A percentile compares a stretch with the other conserved stretches of the same genome.
phyloP scores from a whole-genome alignment of 2,888 invertebrate species.

The Ditylenchus weischeri region DNA sequence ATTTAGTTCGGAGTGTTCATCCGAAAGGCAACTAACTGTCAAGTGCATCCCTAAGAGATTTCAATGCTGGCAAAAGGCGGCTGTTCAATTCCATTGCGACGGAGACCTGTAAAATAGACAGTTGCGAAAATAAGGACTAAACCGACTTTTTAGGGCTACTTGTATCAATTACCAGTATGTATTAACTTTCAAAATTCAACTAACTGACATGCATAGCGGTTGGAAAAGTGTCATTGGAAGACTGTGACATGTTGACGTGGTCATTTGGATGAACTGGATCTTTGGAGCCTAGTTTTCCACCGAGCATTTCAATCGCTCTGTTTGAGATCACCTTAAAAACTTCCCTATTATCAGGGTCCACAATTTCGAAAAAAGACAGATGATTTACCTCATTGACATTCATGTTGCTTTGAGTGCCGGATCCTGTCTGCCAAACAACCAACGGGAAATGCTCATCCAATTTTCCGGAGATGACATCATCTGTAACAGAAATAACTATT shows the following conservation, averaged over 20 bases:
- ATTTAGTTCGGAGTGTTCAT: too few relatives aligned
- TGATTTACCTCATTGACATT: slow-evolving; percentile 83
- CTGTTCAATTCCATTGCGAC: slow-evolving; percentile 80
- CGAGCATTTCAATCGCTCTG: slow-evolving; percentile 81
- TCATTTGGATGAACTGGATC: slow-evolving; percentile 95
- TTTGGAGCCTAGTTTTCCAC: slow-evolving; percentile 65
- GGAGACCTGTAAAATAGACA: slow-evolving; percentile 65
- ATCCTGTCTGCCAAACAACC: slow-evolving; percentile 98
- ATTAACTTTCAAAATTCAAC: too few relatives aligned
- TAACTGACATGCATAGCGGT: slow-evolving; percentile 87
- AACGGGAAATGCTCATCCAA: slow-evolving; percentile 92
- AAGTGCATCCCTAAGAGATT: slow-evolving; percentile 72
- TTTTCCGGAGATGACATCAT: slow-evolving; percentile 80
- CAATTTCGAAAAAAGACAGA: neutral
- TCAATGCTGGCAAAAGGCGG: slow-evolving; percentile 78
- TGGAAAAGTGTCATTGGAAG: slow-evolving; percentile 97
- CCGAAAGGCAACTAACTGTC: too few relatives aligned
- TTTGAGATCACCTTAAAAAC: slow-evolving; percentile 80
- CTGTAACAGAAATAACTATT: slow-evolving; percentile 23
- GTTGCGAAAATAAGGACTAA: too few relatives aligned
- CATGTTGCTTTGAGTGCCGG: slow-evolving; percentile 98
- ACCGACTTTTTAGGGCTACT: too few relatives aligned
- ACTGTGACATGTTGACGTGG: slow-evolving; percentile 97
- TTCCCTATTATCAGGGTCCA: too few relatives aligned
- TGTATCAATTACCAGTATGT: too few relatives aligned